Base-by-base conservation (phyloP, 2,888 invertebrate genomes). In the Scotopteryx bipunctaria region DNA sequence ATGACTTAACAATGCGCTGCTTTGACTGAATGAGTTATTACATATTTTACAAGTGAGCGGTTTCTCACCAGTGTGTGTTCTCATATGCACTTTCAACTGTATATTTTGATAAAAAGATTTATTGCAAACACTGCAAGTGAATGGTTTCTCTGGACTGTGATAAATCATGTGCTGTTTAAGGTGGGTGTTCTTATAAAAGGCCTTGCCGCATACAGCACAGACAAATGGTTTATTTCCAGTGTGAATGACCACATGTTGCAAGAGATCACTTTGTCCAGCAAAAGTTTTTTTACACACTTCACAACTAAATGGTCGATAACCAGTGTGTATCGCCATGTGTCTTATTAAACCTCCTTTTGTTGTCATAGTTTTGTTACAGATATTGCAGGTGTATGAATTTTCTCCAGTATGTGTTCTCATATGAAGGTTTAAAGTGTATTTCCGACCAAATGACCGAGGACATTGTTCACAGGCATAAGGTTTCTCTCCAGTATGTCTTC, bases 231-330 rank as follows among this genome's bases (percentile, higher is more conserved):
- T 54, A 8, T 47, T 46, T 0, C 54, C 54, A 1, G 32, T 45
- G 25, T 57, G 57, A 11, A 50, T 57, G 4, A 38, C 9, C 37
- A 29, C 27, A 47, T 44, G 36, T 52, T 44, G 48, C 11, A 37
- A 23, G 9, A 52, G 11, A 17, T 40, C 48, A 21, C 44, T 42
- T 14, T 47, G 23, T 13, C 41, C 38, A 3, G 41, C 38, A 35
- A 45, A 55, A 9, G 44, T n/a, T 41, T 55, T 55, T 3, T 58
- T 29, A n/a, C 57, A 58, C 5, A 45, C 14, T 8, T 48, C 21
- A 14, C 48, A 48, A 2, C 5, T 11, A 36, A 29, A 25, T 15
- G 36, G 41, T 15, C 27, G 41, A 16, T 42, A 35, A 8, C 41
- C 48, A 6, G 41, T 48, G 14, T 48, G 48, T 8, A 36, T 23